Evolutionary conservation across 92 coral and sea anemone genomes (phyloP).

Genomic region (Hydrozoanthus gracilis): DNA sequence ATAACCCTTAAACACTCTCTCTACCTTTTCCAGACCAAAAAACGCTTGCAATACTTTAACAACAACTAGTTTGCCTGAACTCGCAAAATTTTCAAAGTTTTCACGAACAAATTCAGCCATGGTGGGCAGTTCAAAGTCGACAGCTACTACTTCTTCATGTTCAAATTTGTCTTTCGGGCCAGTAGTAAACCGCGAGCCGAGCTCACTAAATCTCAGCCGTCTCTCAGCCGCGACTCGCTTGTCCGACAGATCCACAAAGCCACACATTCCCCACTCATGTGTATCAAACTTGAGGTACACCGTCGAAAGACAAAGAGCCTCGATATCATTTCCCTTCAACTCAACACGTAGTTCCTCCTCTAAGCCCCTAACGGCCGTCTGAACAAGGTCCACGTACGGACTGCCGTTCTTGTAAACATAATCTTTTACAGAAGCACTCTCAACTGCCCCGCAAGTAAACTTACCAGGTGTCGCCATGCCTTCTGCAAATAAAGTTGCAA

Average conservation of each 20-base stretch:
- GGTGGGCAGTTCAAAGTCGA: constrained; percentile 78
- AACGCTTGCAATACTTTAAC: constrained; percentile 97
- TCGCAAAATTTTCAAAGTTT: constrained; percentile 92
- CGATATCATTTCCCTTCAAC: constrained; percentile 72
- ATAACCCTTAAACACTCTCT: constrained; percentile 76
- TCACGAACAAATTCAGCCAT: constrained; percentile 95
- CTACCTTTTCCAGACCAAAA: constrained; percentile 92
- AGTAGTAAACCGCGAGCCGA: constrained; percentile 88
- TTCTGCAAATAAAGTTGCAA: constrained; percentile 52
- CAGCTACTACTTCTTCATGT: constrained; percentile 88
- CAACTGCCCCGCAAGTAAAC: constrained; percentile 98
- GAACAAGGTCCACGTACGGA: constrained; percentile 70
- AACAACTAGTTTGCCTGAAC: constrained; percentile 94
- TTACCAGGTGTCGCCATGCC: constrained; percentile 98
- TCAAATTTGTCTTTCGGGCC: constrained; percentile 94
- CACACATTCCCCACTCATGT: constrained; percentile 99
- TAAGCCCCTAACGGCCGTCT: constrained; percentile 97
- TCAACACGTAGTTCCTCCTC: constrained; percentile 94
- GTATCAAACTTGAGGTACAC: constrained; percentile 97
- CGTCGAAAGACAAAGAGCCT: constrained; percentile 89
- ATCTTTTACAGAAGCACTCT: constrained; percentile 94
- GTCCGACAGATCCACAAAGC: constrained; percentile 95
- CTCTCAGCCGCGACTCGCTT: constrained; percentile 85
- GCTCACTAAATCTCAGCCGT: constrained; percentile 81
- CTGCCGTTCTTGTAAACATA: constrained; percentile 62